Base-by-base conservation (phyloP, 2,113 vertebrate species). In the Xyrauchen texanus region DNA sequence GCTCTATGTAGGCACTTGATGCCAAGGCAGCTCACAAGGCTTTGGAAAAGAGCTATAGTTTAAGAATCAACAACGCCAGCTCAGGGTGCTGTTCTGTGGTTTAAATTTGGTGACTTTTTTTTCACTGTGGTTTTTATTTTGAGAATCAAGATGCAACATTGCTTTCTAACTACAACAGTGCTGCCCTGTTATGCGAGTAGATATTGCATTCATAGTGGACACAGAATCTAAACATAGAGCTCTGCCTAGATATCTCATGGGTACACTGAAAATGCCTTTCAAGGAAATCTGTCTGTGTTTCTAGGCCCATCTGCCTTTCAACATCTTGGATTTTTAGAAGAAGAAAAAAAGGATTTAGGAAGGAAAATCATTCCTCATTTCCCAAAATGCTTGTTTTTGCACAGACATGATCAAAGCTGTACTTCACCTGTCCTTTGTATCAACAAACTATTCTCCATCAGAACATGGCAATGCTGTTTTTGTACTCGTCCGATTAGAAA, bases 401-500 rank as follows among this genome's bases (percentile, higher is more conserved):
- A 49, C 53, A 71, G 47, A 6, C 52, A 70, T 49, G 70, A 76
- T 79, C 66, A 63, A 46, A 67, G 51, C 63, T 80, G 45, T 66
- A 9, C 57, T 81, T 60, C 77, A 51, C 46, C 52, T 72, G 11
- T 60, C 11, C 2, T 21, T 47, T 63, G 53, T 72, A 63, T 69
- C 44, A 61, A 57, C 60, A 15, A 77, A 82, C 80, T 60, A 74
- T 58, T 69, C 68, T 12, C 46, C 21, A 73, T 44, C 16, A 34
- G 3, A 34, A 34, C 21, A 34, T 34, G 21, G 21, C 21, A 64
- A 55, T 49, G 8, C 13, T 52, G 62, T 80, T 62, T 70, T 61
- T 67, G 52, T 47, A 11, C 58, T 57, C 69, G 45, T 68, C 60
- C 58, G 60, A 66, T 81, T 78, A 47, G 75, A 82, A 49, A 80